Percentiles rank a stretch among this genome's conserved stretches.
phyloP scores from a whole-genome alignment of 1,140 invertebrate genomes.

The Palaemon carinicauda region DNA sequence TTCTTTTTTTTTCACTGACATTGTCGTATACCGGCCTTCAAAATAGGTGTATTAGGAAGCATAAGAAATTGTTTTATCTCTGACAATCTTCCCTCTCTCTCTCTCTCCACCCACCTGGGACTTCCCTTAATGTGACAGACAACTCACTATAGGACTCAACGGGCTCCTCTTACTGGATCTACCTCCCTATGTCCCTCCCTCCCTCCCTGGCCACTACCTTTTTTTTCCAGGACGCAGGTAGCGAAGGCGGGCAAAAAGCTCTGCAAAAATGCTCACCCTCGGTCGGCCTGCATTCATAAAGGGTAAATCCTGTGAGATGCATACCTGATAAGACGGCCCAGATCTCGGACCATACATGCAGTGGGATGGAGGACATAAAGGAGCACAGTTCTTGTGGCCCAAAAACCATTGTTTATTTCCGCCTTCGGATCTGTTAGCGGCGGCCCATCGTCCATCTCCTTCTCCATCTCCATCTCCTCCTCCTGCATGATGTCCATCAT shows the following conservation, averaged over 20 bases:
- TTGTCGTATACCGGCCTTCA: no score
- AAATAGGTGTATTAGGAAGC: no score
- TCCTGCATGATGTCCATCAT: not conserved
- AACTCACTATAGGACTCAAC: not conserved
- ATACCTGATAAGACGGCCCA: constrained; percentile 38
- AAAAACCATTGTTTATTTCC: constrained; percentile 28
- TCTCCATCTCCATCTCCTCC: not conserved
- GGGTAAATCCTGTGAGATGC: constrained; percentile 46
- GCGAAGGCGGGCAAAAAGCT: not conserved
- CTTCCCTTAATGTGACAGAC: not conserved
- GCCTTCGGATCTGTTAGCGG: not conserved
- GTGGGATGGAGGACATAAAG: not conserved
- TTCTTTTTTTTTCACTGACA: no score
- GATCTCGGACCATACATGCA: constrained; percentile 23
- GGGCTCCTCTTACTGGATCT: not conserved
- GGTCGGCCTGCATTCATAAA: constrained; percentile 43
- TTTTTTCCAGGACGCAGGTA: constrained; percentile 28
- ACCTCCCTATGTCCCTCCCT: not conserved
- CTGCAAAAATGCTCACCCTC: not conserved
- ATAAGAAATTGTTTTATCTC: no score
- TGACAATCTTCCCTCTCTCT: not conserved
- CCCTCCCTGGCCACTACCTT: not conserved
- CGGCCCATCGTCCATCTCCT: not conserved
- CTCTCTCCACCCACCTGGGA: not conserved
- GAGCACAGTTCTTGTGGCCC: not conserved